Conservation (phyloP, 2,797 vertebrate species). For the Acanthiza pusilla region DNA sequence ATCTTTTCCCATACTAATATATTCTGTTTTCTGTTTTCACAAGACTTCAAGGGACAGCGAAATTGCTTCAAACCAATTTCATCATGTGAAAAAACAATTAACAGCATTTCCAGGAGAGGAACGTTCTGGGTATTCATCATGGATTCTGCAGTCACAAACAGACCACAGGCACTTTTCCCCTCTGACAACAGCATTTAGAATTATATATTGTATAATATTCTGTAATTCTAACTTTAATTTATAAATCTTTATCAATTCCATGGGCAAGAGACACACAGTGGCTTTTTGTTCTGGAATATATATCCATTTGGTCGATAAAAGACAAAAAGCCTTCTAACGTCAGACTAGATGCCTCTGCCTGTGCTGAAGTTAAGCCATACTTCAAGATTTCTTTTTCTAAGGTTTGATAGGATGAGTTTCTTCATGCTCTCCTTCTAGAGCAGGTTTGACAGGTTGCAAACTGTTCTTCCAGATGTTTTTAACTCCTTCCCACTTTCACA, state of each 20-base stretch:
- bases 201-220: neutral
- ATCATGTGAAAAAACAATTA: slow-evolving; percentile 51
- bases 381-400: neutral
- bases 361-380: neutral
- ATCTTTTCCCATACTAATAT: slow-evolving; percentile 3
- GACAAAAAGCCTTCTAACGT: neutral
- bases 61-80: slow-evolving; percentile 50
- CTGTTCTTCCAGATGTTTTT: neutral
- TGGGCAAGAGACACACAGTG: neutral
- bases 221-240: neutral
- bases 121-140: neutral
- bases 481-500: neutral
- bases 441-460: neutral
- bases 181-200: neutral
- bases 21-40: slow-evolving; percentile 32
- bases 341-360: neutral
- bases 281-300: neutral
- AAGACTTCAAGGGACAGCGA: slow-evolving; percentile 33
- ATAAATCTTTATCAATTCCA: neutral
- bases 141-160: neutral
- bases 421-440: neutral
- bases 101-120: slow-evolving; percentile 16
- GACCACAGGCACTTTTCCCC: neutral
- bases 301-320: neutral
- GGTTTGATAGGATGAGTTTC: neutral